Base-by-base conservation (phyloP, 2,113 vertebrate genomes). In the Saguinus imperator region DNA sequence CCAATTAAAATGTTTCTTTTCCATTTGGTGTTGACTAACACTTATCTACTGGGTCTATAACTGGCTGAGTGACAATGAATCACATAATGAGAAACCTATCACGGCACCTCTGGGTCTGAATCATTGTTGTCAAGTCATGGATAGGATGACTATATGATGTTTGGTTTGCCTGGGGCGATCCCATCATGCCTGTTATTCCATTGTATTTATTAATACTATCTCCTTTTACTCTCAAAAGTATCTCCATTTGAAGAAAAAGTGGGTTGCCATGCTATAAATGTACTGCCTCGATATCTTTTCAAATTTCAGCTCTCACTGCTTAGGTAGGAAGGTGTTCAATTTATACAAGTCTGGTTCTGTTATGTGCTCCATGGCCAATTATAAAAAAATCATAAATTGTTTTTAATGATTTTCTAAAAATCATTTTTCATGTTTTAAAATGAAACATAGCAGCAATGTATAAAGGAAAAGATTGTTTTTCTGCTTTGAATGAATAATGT, bases 401-500 rank as follows among this genome's bases (percentile, higher is more conserved):
- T 64, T 64, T 29, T 64, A 64, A 64, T 64, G 27, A 64, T 64
- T 64, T 13, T 64, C 61, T 64, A 32, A 64, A 64, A 64, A 32
- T 64, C 61, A 64, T 64, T 64, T 64, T 64, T 64, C 27, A 32
- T 29, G 93, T 79, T 96, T 91, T 94, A 85, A 95, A 96, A 91
- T 87, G 86, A 98, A 96, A 72, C 72, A 91, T 35, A 95, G 80
- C 96, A 92, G 82, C 77, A 96, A 81, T 72, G 43, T 83, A 94
- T 80, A 89, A 94, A 95, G 70, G 40, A 94, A 97, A 97, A 95
- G n/a, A 81, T 79, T 91, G 75, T 96, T 96, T 96, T 97, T 97
- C 83, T 96, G 55, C 83, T 89, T 93, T 97, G 92, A 92, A 93
- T 96, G 80, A 98, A 93, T 97, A 95, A 96, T 95, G 87, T 95